Conservation (phyloP, 2,797 vertebrate genomes). For the Acipenser transmontanus region DNA sequence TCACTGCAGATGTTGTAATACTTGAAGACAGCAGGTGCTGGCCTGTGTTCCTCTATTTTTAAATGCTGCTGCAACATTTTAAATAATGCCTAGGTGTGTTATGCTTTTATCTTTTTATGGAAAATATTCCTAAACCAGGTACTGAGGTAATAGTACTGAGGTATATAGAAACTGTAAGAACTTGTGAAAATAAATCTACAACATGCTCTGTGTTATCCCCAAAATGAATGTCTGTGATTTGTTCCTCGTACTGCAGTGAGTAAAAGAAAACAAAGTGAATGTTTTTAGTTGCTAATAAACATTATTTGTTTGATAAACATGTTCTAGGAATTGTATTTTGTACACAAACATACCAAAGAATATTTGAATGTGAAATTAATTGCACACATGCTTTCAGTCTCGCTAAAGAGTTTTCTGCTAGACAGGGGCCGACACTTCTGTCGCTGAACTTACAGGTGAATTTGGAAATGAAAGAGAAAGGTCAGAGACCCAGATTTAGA, state of each 20-base stretch:
- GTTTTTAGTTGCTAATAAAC: slow-evolving; percentile 99
- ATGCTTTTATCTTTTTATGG: slow-evolving; percentile 70
- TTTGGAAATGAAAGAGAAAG: too few relatives aligned
- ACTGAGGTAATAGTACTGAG: slow-evolving; percentile 72
- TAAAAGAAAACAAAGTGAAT: slow-evolving; percentile 57
- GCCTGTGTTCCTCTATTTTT: slow-evolving; percentile 74
- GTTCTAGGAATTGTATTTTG: slow-evolving; percentile 98
- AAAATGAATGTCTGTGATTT: slow-evolving; percentile 95
- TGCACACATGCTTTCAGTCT: too few relatives aligned
- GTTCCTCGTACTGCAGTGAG: slow-evolving; percentile 84
- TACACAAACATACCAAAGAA: slow-evolving; percentile 14
- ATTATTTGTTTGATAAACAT: slow-evolving; percentile 94
- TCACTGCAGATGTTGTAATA: slow-evolving; percentile 72
- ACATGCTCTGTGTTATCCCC: slow-evolving; percentile 85
- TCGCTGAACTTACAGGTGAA: too few relatives aligned
- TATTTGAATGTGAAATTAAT: too few relatives aligned
- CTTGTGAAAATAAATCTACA: slow-evolving; percentile 69
- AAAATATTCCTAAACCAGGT: slow-evolving; percentile 58
- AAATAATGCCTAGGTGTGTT: slow-evolving; percentile 85
- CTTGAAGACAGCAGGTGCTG: slow-evolving; percentile 73
- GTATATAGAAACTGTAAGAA: slow-evolving; percentile 61
- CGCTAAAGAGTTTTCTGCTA: too few relatives aligned
- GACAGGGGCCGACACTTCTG: too few relatives aligned
- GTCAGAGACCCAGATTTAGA: too few relatives aligned
- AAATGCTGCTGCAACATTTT: slow-evolving; percentile 85